Evolutionary conservation across 2,113 vertebrate genomes (phyloP).

Genomic region (Megaceryle torquata): DNA sequence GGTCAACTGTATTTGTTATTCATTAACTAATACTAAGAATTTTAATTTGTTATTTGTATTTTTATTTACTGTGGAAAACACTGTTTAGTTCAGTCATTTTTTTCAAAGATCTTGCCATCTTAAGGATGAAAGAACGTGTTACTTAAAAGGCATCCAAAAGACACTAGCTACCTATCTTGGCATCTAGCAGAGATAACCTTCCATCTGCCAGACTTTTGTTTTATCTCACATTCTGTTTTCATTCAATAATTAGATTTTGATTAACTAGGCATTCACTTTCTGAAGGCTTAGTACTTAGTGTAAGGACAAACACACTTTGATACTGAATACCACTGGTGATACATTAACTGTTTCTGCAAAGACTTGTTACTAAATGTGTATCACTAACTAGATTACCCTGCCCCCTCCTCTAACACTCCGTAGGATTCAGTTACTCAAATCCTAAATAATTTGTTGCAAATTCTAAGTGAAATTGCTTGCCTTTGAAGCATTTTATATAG

Average conservation of each 20-base stretch:
- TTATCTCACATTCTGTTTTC: background rate
- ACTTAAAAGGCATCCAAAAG: background rate
- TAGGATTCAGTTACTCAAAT: background rate
- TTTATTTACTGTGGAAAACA: background rate
- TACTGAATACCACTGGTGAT: background rate
- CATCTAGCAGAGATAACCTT: background rate
- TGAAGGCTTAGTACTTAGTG: background rate
- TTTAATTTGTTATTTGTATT: background rate
- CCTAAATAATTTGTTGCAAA: background rate
- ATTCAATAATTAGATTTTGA: constrained; percentile 3
- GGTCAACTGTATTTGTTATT: background rate
- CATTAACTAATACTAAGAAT: background rate
- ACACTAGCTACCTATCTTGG: background rate
- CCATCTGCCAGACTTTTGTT: background rate
- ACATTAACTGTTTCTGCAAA: background rate
- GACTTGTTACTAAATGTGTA: background rate
- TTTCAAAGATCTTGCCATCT: background rate
- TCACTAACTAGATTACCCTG: background rate
- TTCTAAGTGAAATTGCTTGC: background rate
- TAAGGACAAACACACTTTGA: background rate
- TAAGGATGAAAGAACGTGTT: background rate
- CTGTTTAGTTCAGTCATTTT: background rate
- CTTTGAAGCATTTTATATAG: constrained; percentile 11
- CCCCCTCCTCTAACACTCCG: background rate
- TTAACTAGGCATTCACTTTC: background rate